Conservation (phyloP, 2,888 invertebrate genomes). For the Alentia gelatinosa region DNA sequence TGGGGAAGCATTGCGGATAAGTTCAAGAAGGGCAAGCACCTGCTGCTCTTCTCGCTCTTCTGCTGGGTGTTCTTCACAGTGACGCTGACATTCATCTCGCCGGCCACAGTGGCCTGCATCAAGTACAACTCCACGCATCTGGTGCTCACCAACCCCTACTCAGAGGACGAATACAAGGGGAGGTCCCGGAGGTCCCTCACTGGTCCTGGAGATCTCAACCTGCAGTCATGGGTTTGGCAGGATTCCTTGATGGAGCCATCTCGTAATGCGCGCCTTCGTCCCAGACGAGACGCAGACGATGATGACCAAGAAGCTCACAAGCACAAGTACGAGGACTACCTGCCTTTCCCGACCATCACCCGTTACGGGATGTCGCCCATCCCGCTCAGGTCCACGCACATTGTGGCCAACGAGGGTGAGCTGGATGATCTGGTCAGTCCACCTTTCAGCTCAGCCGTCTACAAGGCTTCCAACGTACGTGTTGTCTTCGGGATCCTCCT, state of each 20-base stretch:
- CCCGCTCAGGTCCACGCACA: constrained; percentile 68
- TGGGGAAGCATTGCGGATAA: constrained; percentile 97
- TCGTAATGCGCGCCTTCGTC: background rate
- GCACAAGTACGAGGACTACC: constrained; percentile 50
- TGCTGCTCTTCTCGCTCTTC: constrained; percentile 93
- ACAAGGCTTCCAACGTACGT: constrained; percentile 92
- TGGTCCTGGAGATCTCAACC: background rate
- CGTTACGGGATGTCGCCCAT: constrained; percentile 67
- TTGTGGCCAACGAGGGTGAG: constrained; percentile 70
- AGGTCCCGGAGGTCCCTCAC: background rate
- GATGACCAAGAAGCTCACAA: background rate
- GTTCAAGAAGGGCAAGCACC: constrained; percentile 83
- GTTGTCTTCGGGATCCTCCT: constrained; percentile 95
- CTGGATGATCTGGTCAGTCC: constrained; percentile 83
- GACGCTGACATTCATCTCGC: constrained; percentile 96
- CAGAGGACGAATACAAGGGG: constrained; percentile 51
- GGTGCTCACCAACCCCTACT: constrained; percentile 66
- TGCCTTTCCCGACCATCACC: constrained; percentile 64
- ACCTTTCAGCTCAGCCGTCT: constrained; percentile 95
- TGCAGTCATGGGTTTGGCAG: background rate
- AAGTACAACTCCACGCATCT: constrained; percentile 85
- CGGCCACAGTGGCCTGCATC: constrained; percentile 94
- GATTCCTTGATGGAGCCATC: background rate
- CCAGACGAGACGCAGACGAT: background rate
- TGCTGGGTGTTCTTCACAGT: constrained; percentile 99